Percentiles rank a stretch among this genome's conserved stretches.
Evolutionary conservation across 1,140 invertebrate species (phyloP).

Genomic region (Drosophila takahashii): DNA sequence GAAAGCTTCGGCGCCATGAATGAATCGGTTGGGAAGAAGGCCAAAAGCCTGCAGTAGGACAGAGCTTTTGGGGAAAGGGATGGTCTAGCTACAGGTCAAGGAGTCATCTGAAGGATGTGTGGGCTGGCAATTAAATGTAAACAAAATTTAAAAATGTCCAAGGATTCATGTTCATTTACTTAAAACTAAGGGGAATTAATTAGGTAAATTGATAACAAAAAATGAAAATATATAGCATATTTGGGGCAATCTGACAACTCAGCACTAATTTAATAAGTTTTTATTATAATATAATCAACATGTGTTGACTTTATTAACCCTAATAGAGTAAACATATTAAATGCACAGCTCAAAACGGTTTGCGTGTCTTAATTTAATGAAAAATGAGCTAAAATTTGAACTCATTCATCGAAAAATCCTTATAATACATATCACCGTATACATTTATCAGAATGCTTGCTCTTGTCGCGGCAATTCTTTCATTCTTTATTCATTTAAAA

Average conservation of each 20-base stretch:
- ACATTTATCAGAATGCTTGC: conserved; percentile 29
- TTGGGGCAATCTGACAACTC: not conserved
- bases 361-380: conserved; percentile 15
- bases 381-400: conserved; percentile 33
- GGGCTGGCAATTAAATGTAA: not conserved
- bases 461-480: conserved; percentile 40
- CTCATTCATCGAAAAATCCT: conserved; percentile 32
- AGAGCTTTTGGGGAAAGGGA: not conserved
- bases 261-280: not conserved
- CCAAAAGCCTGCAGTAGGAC: conserved; percentile 25
- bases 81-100: conserved; percentile 24
- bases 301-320: conserved; percentile 16
- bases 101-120: conserved; percentile 15
- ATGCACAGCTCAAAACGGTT: conserved; percentile 16
- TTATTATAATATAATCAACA: conserved; percentile 9
- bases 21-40: conserved; percentile 19
- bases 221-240: not conserved
- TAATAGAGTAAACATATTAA: conserved; percentile 20
- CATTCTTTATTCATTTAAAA: conserved; percentile 65
- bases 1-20: conserved; percentile 39
- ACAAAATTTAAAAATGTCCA: not conserved
- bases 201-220: not conserved
- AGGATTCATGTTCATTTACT: not conserved
- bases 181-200: no score
- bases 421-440: conserved; percentile 16